Base-by-base conservation (phyloP, 2,797 vertebrate genomes). In the Falco peregrinus region DNA sequence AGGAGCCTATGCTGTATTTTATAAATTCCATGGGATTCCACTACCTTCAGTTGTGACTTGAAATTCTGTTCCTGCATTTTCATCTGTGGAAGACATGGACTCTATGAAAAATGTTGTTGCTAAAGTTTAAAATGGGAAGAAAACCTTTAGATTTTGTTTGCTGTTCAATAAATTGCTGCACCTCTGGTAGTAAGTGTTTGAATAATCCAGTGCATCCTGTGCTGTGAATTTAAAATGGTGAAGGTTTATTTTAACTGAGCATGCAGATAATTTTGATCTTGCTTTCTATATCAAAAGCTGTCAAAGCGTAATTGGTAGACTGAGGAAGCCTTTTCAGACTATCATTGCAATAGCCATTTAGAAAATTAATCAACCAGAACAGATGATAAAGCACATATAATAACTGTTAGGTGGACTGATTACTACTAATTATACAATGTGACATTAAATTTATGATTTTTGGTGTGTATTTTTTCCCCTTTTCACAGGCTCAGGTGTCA, bases 401-500 rank as follows among this genome's bases (percentile, higher is more conserved):
- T 68, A 74, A 14, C 17, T 60, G 19, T 71, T 53, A 64, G 17
- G 17, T 48, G 11, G 22, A 29, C 41, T 50, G 22, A 28, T 91
- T 87, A 20, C 60, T 92, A 9, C n/a, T 60, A 63, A 54, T 63
- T 82, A 25, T 56, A 67, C 12, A 89, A 6, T 2, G 5, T 80
- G 83, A 37, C 31, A 68, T 41, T 87, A 48, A 45, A 59, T 35
- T 54, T 48, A 45, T 51, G 8, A 25, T 41, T 51, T 88, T 87
- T 41, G 4, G 1, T 69, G 11, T 5, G 0, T 63, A 3, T 37
- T 85, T 47, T 84, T 81, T 87, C 41, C n/a, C 29, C 10, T 43
- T 76, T 82, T 87, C 41, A 33, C 97, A 99, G 99, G 94, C 98
- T 99, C 89, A 98, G 98, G 95, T 99, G 99, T 97, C 98, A 99